These are phyloP conservation scores for Aphodius granarius DNA, from an alignment of 2,888 invertebrate genomes.

Conservation along the genomic window DNA sequence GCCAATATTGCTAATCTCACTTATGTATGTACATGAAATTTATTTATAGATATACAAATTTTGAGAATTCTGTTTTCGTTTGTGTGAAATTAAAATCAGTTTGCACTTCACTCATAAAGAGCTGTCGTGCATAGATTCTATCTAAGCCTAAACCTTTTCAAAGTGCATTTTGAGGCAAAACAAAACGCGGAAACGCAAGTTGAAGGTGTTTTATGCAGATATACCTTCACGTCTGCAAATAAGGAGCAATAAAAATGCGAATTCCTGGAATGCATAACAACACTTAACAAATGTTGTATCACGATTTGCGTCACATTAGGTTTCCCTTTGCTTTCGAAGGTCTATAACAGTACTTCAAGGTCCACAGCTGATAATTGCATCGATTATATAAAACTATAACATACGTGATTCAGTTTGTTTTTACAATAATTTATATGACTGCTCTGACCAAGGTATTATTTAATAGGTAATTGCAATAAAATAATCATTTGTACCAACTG, in stretches of 20 bases:
- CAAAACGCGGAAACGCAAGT: neutral
- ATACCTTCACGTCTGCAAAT: neutral
- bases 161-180: neutral
- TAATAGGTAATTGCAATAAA: neutral
- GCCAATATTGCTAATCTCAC: no score
- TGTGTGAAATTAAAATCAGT: no score
- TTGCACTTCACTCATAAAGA: no score
- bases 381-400: constrained; percentile 11
- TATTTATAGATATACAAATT: no score
- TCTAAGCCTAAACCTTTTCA: neutral
- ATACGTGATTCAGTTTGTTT: constrained; percentile 11
- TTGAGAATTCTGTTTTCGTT: no score
- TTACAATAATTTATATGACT: neutral
- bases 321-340: constrained; percentile 13
- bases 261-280: constrained; percentile 8
- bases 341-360: constrained; percentile 10
- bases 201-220: neutral
- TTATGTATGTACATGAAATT: no score
- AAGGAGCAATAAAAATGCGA: constrained; percentile 5
- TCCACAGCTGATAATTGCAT: constrained; percentile 11
- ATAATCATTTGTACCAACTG: neutral
- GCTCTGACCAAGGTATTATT: neutral
- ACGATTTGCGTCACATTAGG: neutral
- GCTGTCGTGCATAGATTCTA: no score
- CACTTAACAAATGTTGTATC: constrained; percentile 13